A percentile compares a stretch with the other conserved stretches of the same genome.
phyloP scores from a whole-genome alignment of 2,888 invertebrate species.

The Thelaira solivaga region DNA sequence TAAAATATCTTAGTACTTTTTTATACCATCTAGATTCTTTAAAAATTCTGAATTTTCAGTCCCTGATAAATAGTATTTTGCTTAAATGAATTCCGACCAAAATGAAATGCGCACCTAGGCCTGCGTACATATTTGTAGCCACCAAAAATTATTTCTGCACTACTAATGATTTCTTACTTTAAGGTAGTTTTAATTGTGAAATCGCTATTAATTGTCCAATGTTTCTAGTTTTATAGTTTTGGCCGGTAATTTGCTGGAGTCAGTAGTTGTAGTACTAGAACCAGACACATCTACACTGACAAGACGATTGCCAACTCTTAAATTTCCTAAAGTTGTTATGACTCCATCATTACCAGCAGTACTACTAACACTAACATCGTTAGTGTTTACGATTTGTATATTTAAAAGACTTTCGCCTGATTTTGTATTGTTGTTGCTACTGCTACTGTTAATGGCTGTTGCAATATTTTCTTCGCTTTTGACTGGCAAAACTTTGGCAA shows the following conservation, averaged over 20 bases:
- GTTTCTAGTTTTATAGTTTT: slow-evolving; percentile 73
- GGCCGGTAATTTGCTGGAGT: slow-evolving; percentile 62
- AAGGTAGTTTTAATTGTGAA: slow-evolving; percentile 4
- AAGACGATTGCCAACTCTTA: slow-evolving; percentile 48
- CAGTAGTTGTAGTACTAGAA: not conserved
- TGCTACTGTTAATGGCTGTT: not conserved
- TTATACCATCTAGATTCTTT: too few relatives aligned
- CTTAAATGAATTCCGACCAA: too few relatives aligned
- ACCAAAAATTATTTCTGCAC: not conserved
- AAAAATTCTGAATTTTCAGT: too few relatives aligned
- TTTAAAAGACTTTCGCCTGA: slow-evolving; percentile 51
- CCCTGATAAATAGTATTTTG: too few relatives aligned
- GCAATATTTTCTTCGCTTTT: slow-evolving; percentile 55
- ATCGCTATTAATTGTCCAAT: slow-evolving; percentile 66
- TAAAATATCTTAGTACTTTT: too few relatives aligned
- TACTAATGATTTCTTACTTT: not conserved
- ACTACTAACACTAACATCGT: slow-evolving; percentile 14
- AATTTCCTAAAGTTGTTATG: slow-evolving; percentile 37
- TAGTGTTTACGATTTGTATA: slow-evolving; percentile 69
- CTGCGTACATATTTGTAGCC: too few relatives aligned
- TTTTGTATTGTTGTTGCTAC: slow-evolving; percentile 10
- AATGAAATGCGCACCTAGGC: too few relatives aligned
- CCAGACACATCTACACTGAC: slow-evolving; percentile 48
- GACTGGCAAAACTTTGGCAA: slow-evolving; percentile 57
- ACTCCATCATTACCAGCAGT: slow-evolving; percentile 54